Evolutionary conservation across 1,140 invertebrate species (phyloP), one percentile per base, ranked within the genome.

Genomic region (Trichogramma pretiosum): DNA sequence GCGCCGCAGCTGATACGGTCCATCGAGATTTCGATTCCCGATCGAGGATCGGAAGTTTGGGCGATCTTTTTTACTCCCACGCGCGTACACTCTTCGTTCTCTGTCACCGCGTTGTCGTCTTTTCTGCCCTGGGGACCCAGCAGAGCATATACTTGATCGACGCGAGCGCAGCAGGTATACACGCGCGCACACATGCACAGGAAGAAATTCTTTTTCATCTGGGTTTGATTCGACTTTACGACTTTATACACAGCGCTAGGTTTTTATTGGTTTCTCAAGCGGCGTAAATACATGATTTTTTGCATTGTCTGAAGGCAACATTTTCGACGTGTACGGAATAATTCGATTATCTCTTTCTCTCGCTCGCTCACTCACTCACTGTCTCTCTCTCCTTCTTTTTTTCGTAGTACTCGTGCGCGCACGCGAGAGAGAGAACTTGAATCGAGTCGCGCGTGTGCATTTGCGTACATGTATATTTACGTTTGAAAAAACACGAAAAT

Each of bases 11-110:
- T n/a, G 35, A 26, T 35, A 18, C 26, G 36, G 22, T 37, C 46
- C 33, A 23, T 26, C 33, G 46, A 48, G 46, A 48, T 48, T 42
- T 40, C 46, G 46, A 41, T 41, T 48, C 46, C 30, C n/a, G n/a
- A n/a, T n/a, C n/a, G 28, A 26, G 42, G 37, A 46, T 38, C 38
- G 44, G 24, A 28, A n/a, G 35, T 39, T 23, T 23, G 22, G 7
- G 8, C 13, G 26, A 7, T 30, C 26, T 30, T 30, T 30, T 30
- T 30, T 30, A 8, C 13, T 30, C 8, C 26, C 26, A 7, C 26
- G 7, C 13, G 26, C 8, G 7, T 13, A 7, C 13, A 8, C 13
- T 7, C 44, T 46, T 34, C 21, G 21, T 2, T 24, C 19, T 23
- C 44, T 42, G 36, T 16, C 18, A 23, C 13, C 53, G n/a, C 30